Base-by-base conservation (phyloP, 2,888 invertebrate species). In the Cenopis cana region DNA sequence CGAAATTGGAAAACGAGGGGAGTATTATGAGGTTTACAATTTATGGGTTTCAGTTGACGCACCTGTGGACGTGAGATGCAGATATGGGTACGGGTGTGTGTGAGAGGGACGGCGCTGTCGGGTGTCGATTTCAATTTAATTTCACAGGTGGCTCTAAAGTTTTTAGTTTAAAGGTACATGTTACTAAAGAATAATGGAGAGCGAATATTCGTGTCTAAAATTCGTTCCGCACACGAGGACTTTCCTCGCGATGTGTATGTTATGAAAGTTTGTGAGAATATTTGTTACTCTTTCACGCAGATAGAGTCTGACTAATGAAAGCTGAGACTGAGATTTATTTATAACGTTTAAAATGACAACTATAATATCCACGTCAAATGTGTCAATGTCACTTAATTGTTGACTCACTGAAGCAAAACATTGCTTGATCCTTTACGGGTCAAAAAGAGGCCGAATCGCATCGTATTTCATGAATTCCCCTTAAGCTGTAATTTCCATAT, bases 21-120 rank as follows among this genome's bases (percentile, higher is more conserved):
- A 79, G 82, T 83, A 83, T 86, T 86, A 88, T 86, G 82, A 85
- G 86, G 83, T 84, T 77, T 76, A 75, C 80, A 86, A 88, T 89
- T 88, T 88, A 88, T 87, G 82, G 81, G 76, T 73, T 78, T 84
- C 85, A 87, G 85, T 84, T 76, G 74, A 81, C 78, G 77, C 88
- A 89, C 87, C 89, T 89, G 89, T 79, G 78, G 74, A 57, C 57
- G 38, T 57, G 66, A 62, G 68, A 64, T 18, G 67, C 36, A 62
- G 50, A 68, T 68, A 70, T 66, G 18, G 36, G 18, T 24, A n/a
- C 0, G 4, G 0, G 11, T 12, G 54, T 12, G 54, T 17, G 59
- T 10, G 59, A 69, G 52, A 0, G 70, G 41, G 70, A 70, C 9
- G 17, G 61, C 8, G 14, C 46, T 41, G 56, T 56, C 17, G 46